These are phyloP conservation scores for Zonitis immaculata DNA, from an alignment of 2,888 invertebrate genomes.

Conservation along the genomic window DNA sequence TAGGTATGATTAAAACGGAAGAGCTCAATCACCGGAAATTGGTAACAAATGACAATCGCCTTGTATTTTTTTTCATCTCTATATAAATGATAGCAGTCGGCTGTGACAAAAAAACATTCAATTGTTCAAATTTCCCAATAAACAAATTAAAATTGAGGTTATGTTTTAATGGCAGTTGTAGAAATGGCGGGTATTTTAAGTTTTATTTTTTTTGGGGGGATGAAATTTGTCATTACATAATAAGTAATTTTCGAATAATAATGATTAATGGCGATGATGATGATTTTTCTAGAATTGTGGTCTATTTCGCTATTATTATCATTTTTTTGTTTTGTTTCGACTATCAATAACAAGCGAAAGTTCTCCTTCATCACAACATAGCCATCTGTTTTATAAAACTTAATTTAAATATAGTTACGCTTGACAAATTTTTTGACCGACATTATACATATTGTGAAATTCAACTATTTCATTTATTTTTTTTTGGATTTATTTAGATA, in stretches of 20 bases:
- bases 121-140: no score
- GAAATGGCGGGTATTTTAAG: no score
- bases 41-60: constrained; percentile 41
- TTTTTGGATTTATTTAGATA: no score
- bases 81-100: not conserved
- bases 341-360: not conserved
- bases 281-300: no score
- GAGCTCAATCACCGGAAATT: constrained; percentile 44
- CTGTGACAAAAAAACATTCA: not conserved
- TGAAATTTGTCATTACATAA: no score
- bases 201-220: no score
- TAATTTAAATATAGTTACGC: constrained; percentile 32
- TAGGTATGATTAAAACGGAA: no score
- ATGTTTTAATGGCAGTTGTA: not conserved
- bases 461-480: constrained; percentile 14
- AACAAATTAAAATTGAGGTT: no score
- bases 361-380: not conserved
- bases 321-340: not conserved
- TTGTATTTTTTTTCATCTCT: not conserved
- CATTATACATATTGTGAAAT: constrained; percentile 34
- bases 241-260: no score
- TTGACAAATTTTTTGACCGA: constrained; percentile 21
- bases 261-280: no score
- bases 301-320: no score
- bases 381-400: constrained; percentile 5